Evolutionary conservation across 1,140 invertebrate species (phyloP).

Genomic region (Pogonomyrmex californicus): DNA sequence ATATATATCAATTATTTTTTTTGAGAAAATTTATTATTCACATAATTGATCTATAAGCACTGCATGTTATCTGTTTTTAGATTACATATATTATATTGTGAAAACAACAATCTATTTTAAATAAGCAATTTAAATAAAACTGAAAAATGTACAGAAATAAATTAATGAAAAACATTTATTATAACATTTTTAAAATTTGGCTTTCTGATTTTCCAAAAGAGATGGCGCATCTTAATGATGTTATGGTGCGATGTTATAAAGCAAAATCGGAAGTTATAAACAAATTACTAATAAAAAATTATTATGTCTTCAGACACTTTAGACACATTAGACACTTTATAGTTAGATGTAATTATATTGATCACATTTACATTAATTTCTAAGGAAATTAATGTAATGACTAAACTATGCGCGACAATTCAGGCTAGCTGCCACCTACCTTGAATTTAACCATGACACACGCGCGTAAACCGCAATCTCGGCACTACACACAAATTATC

Average conservation of each 20-base stretch:
- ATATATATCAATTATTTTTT: constrained; percentile 1
- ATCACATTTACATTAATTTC: constrained; percentile 10
- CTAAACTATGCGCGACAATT: constrained; percentile 3
- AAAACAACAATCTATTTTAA: not conserved
- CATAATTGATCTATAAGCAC: not conserved
- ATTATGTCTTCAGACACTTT: not conserved
- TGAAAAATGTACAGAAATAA: not conserved
- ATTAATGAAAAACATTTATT: not conserved
- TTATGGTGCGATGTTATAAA: not conserved
- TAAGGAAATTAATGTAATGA: not conserved
- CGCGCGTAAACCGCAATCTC: constrained; percentile 61
- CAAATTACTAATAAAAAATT: not conserved
- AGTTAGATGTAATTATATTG: not conserved
- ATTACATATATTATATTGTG: not conserved
- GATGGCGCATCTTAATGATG: not conserved
- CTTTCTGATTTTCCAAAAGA: not conserved
- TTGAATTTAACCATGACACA: constrained; percentile 83
- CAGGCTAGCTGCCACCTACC: constrained; percentile 74
- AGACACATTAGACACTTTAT: not conserved
- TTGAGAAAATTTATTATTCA: constrained; percentile 6
- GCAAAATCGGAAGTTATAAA: not conserved
- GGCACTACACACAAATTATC: constrained; percentile 74
- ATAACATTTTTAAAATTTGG: not conserved
- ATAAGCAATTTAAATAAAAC: not conserved
- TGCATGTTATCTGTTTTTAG: not conserved